Evolutionary conservation across 1,140 invertebrate genomes (phyloP).

Genomic region (Heliconius hewitsoni): DNA sequence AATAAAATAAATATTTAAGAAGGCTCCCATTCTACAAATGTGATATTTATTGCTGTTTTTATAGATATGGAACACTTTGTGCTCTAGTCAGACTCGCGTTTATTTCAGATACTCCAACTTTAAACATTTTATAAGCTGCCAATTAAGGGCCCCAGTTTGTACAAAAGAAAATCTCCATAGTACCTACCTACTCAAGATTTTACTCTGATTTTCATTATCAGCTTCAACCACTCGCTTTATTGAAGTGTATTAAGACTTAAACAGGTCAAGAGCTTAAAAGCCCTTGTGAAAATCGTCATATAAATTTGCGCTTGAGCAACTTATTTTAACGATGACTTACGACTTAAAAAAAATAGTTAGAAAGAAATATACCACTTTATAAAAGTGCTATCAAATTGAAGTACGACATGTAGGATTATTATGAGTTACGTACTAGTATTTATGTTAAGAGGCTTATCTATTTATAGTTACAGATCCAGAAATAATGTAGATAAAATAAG

Average conservation of each 20-base stretch:
- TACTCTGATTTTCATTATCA: slow-evolving; percentile 12
- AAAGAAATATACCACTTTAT: slow-evolving; percentile 10
- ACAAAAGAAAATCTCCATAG: slow-evolving; percentile 8
- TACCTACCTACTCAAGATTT: neutral
- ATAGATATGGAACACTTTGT: too few species aligned
- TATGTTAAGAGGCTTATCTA: slow-evolving; percentile 2
- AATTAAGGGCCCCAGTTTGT: slow-evolving; percentile 2
- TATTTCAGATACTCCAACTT: too few species aligned
- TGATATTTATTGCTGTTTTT: too few species aligned
- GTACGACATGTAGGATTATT: neutral
- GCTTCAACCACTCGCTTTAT: slow-evolving; percentile 9
- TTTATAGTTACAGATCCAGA: neutral
- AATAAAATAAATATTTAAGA: too few species aligned
- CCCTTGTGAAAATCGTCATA: slow-evolving; percentile 11
- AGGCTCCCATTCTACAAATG: too few species aligned
- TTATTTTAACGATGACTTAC: slow-evolving; percentile 12
- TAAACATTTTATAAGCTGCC: neutral
- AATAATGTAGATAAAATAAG: neutral
- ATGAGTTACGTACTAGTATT: neutral
- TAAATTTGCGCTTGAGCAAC: slow-evolving; percentile 11
- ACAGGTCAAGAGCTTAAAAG: slow-evolving; percentile 15
- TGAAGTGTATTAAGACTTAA: slow-evolving; percentile 14
- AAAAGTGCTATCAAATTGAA: neutral
- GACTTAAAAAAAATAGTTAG: neutral
- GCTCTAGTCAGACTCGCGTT: neutral